Conservation (phyloP, 2,888 invertebrate genomes). For the Urechis unicinctus region DNA sequence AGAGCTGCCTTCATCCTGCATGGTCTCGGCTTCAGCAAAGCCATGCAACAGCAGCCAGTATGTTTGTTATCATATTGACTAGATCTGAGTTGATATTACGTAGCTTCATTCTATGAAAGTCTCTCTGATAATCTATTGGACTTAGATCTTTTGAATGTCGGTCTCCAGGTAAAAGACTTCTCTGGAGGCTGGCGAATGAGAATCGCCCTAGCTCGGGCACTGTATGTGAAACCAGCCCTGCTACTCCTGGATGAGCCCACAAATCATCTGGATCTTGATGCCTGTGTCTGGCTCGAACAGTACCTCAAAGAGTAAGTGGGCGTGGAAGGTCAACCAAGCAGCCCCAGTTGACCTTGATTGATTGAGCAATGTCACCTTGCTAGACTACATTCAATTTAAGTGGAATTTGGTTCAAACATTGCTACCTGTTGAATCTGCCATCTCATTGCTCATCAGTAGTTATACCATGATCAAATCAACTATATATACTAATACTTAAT, state of each 20-base stretch:
- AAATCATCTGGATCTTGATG: slow-evolving; percentile 70
- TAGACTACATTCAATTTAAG: too few species aligned
- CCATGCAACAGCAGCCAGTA: slow-evolving; percentile 56
- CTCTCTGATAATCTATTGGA: too few species aligned
- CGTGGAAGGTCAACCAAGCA: too few species aligned
- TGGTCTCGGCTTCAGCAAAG: slow-evolving; percentile 84
- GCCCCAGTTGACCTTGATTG: too few species aligned
- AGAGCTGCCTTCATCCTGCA: slow-evolving; percentile 90
- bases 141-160: slow-evolving; percentile 1
- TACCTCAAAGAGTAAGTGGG: slow-evolving; percentile 75
- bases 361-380: too few species aligned
- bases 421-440: too few species aligned
- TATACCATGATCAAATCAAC: too few species aligned
- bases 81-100: not conserved
- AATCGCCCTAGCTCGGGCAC: slow-evolving; percentile 58
- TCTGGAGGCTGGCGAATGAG: slow-evolving; percentile 62
- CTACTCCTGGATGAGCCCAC: slow-evolving; percentile 60
- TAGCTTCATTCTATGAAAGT: not conserved
- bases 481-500: too few species aligned
- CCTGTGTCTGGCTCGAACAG: slow-evolving; percentile 99
- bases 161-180: slow-evolving; percentile 30
- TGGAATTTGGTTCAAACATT: too few species aligned
- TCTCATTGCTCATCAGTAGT: too few species aligned
- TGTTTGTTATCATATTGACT: not conserved
- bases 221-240: slow-evolving; percentile 57